These are phyloP conservation scores for Myrmophylax atrothorax DNA, from an alignment of 2,113 vertebrate genomes.

Conservation along the genomic window DNA sequence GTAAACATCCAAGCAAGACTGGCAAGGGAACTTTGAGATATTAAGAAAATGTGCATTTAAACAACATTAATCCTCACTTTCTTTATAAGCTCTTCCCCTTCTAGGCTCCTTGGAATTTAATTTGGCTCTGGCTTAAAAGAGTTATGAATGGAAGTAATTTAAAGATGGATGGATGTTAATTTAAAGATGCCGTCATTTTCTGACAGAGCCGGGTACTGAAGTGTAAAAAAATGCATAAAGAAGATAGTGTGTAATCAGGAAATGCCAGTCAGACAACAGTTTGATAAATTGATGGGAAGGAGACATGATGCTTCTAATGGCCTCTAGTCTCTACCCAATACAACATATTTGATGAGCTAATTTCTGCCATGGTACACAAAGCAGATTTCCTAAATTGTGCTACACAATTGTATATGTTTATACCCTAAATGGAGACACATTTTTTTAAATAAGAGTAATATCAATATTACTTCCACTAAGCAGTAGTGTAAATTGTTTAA, in stretches of 20 bases:
- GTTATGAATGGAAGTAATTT: slow-evolving; percentile 59
- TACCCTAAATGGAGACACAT: neutral
- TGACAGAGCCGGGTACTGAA: neutral
- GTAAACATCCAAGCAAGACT: slow-evolving; percentile 46
- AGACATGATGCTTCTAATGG: slow-evolving; percentile 12
- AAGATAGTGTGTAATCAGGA: slow-evolving; percentile 29
- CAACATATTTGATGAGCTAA: neutral
- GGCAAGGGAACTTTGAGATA: slow-evolving; percentile 27
- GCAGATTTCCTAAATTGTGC: neutral
- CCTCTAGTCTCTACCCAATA: neutral
- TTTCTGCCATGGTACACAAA: neutral
- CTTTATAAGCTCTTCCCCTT: slow-evolving; percentile 37
- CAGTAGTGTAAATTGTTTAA: slow-evolving; percentile 61
- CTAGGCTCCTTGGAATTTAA: slow-evolving; percentile 49
- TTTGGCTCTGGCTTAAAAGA: slow-evolving; percentile 50
- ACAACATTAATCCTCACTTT: slow-evolving; percentile 31
- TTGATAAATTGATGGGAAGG: slow-evolving; percentile 40
- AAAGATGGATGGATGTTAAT: slow-evolving; percentile 62
- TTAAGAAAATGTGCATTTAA: slow-evolving; percentile 29
- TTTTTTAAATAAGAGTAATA: neutral
- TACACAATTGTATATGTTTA: neutral
- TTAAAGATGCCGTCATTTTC: slow-evolving; percentile 28
- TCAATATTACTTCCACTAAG: slow-evolving; percentile 33
- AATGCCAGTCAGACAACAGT: slow-evolving; percentile 38
- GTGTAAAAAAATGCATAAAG: slow-evolving; percentile 38